Base-by-base conservation (phyloP, 2,113 vertebrate genomes). In the Oenanthe oenanthe region DNA sequence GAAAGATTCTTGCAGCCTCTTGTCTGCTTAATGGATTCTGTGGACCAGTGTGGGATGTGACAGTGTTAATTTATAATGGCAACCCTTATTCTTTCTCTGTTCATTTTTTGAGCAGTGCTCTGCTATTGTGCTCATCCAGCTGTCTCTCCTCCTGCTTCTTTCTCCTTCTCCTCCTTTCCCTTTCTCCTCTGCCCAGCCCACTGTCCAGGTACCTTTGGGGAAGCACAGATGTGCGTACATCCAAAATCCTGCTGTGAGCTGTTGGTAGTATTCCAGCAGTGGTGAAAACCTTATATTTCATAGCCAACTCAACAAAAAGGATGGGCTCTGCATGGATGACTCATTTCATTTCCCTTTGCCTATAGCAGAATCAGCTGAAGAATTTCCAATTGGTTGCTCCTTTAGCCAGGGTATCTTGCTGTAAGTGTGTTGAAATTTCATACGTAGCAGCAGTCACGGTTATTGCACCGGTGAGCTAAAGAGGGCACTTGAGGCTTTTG, bases 401-500 rank as follows among this genome's bases (percentile, higher is more conserved):
- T 26, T 92, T 67, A 90, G 51, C 54, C 71, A 45, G 21, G 42
- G 25, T 67, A n/a, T 62, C 67, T 70, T 5, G 21, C 40, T 61
- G 40, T 5, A 7, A 45, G 42, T 86, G 63, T 90, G 63, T 75
- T 88, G 82, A 70, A 90, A 63, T 67, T 61, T 26, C 28, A 11
- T 11, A 51, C 5, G 2, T 43, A 77, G 57, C 48, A 63, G 75
- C 58, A 63, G 95, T 82, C 87, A 88, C 0, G 0, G 81, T 60
- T 89, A 51, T 88, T 90, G 90, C 94, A 90, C 79, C 0, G 3
- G 76, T 76, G 82, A 96, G 53, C 85, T 92, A 74, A 88, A 80
- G 79, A 96, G 95, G 53, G 65, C 79, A 80, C 92, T 92, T 95
- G 85, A 95, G 65, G 76, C 60, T 86, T 93, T 90, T 68, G 26